phyloP scores from a whole-genome alignment of 2,113 vertebrate genomes.

The Sander vitreus region DNA sequence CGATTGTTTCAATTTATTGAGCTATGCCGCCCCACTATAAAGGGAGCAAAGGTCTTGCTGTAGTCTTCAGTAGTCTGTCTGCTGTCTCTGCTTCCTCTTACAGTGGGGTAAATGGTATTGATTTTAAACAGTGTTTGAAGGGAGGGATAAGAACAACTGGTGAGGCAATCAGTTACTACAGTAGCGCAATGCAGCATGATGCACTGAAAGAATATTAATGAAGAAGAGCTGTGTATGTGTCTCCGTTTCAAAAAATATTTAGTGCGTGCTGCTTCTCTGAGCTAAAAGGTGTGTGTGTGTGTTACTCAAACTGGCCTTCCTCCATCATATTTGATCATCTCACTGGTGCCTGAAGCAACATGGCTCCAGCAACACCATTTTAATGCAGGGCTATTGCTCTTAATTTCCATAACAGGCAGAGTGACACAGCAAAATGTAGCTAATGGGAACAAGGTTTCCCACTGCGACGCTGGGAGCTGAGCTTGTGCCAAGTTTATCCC shows the following conservation, averaged over 20 bases:
- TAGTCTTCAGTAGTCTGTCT: not conserved
- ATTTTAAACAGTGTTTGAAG: constrained; percentile 28
- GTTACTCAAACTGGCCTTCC: not conserved
- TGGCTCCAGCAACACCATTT: not conserved
- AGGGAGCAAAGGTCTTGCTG: not conserved
- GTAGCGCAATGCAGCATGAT: constrained; percentile 58
- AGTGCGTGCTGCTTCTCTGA: constrained; percentile 9
- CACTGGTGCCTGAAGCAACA: not conserved
- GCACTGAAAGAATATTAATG: constrained; percentile 67
- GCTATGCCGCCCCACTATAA: not conserved
- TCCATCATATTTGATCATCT: not conserved
- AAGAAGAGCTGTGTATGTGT: constrained; percentile 33
- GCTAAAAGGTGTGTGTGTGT: constrained; percentile 24
- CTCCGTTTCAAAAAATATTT: constrained; percentile 7
- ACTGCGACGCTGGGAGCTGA: constrained; percentile 5
- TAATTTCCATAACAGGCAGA: not conserved
- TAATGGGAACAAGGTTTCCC: constrained; percentile 20
- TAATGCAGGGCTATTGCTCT: not conserved
- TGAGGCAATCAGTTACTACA: constrained; percentile 33
- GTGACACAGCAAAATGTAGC: constrained; percentile 25
- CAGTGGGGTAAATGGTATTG: constrained; percentile 10
- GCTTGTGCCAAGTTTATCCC: constrained; percentile 22
- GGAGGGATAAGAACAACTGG: not conserved
- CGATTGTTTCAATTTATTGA: too few species aligned
- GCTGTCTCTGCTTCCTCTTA: not conserved